Base-by-base conservation (phyloP, 2,888 invertebrate species). In the Trachelus iudaicus region DNA sequence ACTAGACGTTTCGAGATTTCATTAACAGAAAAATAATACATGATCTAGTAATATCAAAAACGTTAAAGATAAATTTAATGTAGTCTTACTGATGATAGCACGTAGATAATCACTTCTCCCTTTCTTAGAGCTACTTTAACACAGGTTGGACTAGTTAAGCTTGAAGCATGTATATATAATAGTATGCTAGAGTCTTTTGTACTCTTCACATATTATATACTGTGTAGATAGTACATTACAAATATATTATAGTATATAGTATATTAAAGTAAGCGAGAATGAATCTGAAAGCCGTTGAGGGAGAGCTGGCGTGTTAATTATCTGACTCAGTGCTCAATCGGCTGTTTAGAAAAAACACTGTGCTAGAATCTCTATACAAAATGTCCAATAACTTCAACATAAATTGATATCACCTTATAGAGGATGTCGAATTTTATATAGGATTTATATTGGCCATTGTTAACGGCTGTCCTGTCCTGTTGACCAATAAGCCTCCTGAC, bases 401-500 rank as follows among this genome's bases (percentile, higher is more conserved):
- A 56, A 56, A 56, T 56, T 56, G 40, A 56, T 56, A 56, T 56
- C 40, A 56, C 23, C 6, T 31, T 71, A 31, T 71, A 31, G 12
- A 71, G 15, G 31, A 31, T 33, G 33, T 12, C 30, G 11, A 71
- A 15, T 33, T 15, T 56, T 75, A 75, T 30, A 74, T 73, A 37
- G 82, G 76, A 78, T 77, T 80, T 71, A 86, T 81, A 78, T 83
- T 85, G 12, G 81, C 75, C 11, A 86, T 79, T 11, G 85, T 84
- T 34, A 85, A 73, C 33, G 85, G 82, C 34, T 31, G 35, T 23
- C 83, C 85, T 15, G 82, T 82, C 69, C 79, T 80, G 33, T 85
- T 85, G 75, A 90, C 85, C 76, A 90, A 78, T 75, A 90, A 76
- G 13, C 87, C 89, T 76, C 78, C 83, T 9, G 85, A 80, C 37